A percentile compares a stretch with the other conserved stretches of the same genome.
These are phyloP conservation scores for Tridacna gigas DNA, from an alignment of 2,888 invertebrate genomes.

Conservation along the genomic window DNA sequence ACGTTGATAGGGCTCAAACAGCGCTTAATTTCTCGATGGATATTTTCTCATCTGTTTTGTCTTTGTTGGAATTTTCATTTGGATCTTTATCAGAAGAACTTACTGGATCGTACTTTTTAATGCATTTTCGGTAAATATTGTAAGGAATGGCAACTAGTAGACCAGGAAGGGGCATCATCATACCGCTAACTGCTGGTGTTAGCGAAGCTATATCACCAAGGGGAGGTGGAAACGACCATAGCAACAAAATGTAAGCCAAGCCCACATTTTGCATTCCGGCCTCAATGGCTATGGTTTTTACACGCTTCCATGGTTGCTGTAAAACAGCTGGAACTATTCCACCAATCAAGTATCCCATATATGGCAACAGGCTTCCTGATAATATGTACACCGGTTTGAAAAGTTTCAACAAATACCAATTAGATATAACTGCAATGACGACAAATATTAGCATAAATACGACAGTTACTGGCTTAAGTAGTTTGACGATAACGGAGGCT, in stretches of 20 bases:
- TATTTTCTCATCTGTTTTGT: background rate
- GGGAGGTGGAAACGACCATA: conserved; percentile 93
- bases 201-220: conserved; percentile 93
- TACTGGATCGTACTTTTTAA: conserved; percentile 51
- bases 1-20: background rate
- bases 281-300: conserved; percentile 93
- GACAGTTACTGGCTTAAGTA: conserved; percentile 93
- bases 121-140: conserved; percentile 67
- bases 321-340: conserved; percentile 73
- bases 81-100: background rate
- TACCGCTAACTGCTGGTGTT: conserved; percentile 87
- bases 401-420: conserved; percentile 94
- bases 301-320: conserved; percentile 81
- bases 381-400: conserved; percentile 87
- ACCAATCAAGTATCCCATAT: conserved; percentile 80
- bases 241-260: conserved; percentile 93
- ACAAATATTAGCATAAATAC: conserved; percentile 93
- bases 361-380: conserved; percentile 80
- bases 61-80: background rate
- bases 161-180: conserved; percentile 96
- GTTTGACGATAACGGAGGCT: conserved; percentile 87
- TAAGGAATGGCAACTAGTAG: conserved; percentile 83
- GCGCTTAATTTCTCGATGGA: conserved; percentile 15
- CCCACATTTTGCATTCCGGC: conserved; percentile 95
- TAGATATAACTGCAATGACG: conserved; percentile 93